Percentiles rank a stretch among this genome's conserved stretches.
These are phyloP conservation scores for Orcinus orca DNA, from an alignment of 2,113 vertebrate species.

Conservation along the genomic window DNA sequence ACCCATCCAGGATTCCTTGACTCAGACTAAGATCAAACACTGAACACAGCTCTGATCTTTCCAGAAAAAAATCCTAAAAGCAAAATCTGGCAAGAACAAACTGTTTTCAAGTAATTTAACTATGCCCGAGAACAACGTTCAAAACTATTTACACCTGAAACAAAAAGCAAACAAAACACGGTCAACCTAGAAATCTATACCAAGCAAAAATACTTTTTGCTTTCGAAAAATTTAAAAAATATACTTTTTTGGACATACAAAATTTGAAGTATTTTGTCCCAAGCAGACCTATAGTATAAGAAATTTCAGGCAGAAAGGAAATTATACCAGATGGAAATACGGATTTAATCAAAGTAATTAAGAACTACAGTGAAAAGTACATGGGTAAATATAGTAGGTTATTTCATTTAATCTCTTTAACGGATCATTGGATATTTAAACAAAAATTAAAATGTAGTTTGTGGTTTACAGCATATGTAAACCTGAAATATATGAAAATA, in stretches of 20 bases:
- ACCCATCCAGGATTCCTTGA: background rate
- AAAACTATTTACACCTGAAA: background rate
- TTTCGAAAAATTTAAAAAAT: background rate
- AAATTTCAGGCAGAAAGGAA: background rate
- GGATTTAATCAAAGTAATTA: background rate
- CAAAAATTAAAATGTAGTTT: background rate
- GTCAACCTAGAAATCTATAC: background rate
- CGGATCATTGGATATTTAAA: too few relatives aligned
- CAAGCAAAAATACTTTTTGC: background rate
- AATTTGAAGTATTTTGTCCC: background rate
- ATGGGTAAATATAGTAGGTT: background rate
- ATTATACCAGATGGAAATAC: background rate
- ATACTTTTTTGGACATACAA: rapidly evolving
- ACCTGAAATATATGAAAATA: background rate
- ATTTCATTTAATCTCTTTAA: background rate
- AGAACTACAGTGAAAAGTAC: background rate
- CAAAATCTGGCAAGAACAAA: background rate
- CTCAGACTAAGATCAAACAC: background rate
- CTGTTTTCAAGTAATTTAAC: background rate
- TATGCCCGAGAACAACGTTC: background rate
- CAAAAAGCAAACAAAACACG: too few relatives aligned
- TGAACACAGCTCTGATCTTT: background rate
- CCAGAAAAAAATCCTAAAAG: background rate
- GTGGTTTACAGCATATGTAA: background rate
- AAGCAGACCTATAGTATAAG: background rate